A percentile compares a stretch with the other conserved stretches of the same genome.
Evolutionary conservation across 2,113 vertebrate genomes (phyloP).

Genomic region (Zosterops pallidus): DNA sequence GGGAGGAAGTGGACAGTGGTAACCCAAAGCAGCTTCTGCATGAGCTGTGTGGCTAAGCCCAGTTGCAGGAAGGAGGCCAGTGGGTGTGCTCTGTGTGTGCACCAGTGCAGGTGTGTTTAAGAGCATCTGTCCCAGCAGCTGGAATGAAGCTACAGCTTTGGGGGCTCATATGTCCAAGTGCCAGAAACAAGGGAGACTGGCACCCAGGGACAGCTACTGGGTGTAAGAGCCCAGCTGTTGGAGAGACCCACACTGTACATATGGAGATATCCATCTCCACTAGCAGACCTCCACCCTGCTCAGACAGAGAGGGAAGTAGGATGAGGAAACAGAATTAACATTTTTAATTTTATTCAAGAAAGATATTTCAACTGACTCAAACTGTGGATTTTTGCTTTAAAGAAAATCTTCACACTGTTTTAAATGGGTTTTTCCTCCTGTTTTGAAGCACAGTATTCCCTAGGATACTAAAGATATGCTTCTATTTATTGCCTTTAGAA

Average conservation of each 20-base stretch:
- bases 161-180: neutral
- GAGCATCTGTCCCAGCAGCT: neutral
- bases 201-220: neutral
- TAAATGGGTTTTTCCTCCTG: neutral
- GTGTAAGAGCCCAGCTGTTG: neutral
- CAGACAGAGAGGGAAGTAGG: neutral
- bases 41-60: too few species aligned
- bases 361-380: neutral
- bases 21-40: neutral
- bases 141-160: neutral
- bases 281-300: neutral
- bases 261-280: neutral
- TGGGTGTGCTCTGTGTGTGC: neutral
- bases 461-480: neutral
- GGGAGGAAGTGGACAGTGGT: neutral
- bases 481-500: conserved; percentile 32
- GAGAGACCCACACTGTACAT: neutral
- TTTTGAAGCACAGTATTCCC: conserved; percentile 12
- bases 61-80: neutral
- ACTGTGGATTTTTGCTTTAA: neutral
- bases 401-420: neutral
- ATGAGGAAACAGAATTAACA: neutral
- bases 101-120: neutral
- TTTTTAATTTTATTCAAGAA: neutral
- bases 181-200: neutral